These are phyloP conservation scores for Cyanoramphus novaezelandiae DNA, from an alignment of 2,113 vertebrate species.

Conservation along the genomic window DNA sequence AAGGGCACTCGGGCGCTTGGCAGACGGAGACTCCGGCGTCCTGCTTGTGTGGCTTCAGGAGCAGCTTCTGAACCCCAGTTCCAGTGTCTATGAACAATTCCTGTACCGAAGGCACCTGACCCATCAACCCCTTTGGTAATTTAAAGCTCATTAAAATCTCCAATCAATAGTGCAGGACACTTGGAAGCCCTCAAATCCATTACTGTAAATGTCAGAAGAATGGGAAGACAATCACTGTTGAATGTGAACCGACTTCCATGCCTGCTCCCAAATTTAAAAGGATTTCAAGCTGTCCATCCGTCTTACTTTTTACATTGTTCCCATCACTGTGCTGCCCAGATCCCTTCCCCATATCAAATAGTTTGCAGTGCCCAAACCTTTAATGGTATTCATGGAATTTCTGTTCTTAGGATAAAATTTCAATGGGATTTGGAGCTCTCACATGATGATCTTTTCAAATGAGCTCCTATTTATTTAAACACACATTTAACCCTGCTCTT, in stretches of 20 bases:
- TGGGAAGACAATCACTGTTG: background rate
- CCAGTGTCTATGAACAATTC: background rate
- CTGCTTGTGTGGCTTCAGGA: background rate
- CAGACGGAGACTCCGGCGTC: background rate
- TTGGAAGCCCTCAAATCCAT: background rate
- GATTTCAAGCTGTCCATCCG: fast-evolving
- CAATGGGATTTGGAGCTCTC: background rate
- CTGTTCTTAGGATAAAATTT: background rate
- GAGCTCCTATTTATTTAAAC: background rate
- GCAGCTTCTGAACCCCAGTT: background rate
- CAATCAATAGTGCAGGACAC: conserved; percentile 24
- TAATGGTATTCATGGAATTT: background rate
- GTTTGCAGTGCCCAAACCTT: background rate
- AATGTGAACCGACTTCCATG: background rate
- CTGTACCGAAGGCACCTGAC: background rate
- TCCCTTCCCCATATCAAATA: background rate
- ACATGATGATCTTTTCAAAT: background rate
- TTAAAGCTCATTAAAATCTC: conserved; percentile 6
- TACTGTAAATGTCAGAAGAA: background rate
- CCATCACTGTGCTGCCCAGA: background rate
- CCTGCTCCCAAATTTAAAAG: background rate
- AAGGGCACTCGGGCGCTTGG: conserved; percentile 53
- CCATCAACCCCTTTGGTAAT: background rate
- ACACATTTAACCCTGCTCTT: background rate
- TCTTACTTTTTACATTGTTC: background rate